Percentiles rank a stretch among this genome's conserved stretches.
phyloP scores from a whole-genome alignment of 2,113 vertebrate species.

The Microtus montanus region DNA sequence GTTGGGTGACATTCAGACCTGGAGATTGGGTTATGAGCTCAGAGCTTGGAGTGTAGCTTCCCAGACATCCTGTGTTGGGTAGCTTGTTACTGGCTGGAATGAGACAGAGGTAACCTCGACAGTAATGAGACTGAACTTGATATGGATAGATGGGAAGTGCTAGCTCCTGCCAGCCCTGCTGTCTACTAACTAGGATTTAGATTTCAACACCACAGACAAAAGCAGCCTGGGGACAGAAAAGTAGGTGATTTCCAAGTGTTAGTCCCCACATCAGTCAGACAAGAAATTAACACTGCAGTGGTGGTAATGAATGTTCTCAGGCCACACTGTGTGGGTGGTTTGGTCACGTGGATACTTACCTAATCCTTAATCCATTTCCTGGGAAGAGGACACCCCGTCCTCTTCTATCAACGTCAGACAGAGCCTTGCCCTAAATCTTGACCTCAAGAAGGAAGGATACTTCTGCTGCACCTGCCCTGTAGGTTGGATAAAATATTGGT shows the following conservation, averaged over 20 bases:
- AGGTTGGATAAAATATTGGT: neutral
- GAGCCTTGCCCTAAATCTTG: neutral
- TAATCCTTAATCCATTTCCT: neutral
- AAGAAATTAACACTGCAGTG: neutral
- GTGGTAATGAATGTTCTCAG: neutral
- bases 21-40: conserved; percentile 59
- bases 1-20: conserved; percentile 15
- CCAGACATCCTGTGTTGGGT: neutral
- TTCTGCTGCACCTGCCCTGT: neutral
- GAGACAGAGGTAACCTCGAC: neutral
- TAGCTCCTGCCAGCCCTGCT: conserved; percentile 5
- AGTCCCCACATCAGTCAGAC: neutral
- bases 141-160: conserved; percentile 5
- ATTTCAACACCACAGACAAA: conserved; percentile 23
- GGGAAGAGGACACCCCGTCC: neutral
- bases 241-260: neutral
- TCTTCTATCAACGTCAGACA: neutral
- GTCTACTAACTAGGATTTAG: conserved; percentile 41
- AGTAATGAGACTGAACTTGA: neutral
- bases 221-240: conserved; percentile 17
- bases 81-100: conserved; percentile 19
- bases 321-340: neutral
- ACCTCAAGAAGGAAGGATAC: neutral
- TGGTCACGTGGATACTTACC: fast-evolving
- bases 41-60: conserved; percentile 10